Evolutionary conservation across 1,140 invertebrate genomes (phyloP), one percentile per base, ranked within the genome.

Genomic region (Onthophagus taurus): DNA sequence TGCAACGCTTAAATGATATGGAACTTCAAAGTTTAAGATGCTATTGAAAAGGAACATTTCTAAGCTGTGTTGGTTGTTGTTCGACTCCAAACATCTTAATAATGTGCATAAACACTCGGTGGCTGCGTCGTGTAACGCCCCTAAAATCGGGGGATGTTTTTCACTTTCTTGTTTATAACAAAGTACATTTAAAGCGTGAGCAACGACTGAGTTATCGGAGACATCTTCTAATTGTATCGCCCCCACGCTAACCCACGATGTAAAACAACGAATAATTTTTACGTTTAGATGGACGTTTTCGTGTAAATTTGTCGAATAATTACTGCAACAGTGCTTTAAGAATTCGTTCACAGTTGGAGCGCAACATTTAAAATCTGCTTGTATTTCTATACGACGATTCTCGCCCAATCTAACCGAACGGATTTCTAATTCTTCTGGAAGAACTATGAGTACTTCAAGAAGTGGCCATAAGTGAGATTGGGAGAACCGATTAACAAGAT

Each of bases 391-490:
- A 42, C 93, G 69, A 54, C 95, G 70, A 68, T 97, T 97, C 47
- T 85, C 86, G 17, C 92, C 92, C 42, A 98, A 68, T 57, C 69
- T 67, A 18, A 97, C 67, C 51, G 79, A 81, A 55, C 85, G 68
- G 8, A 81, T 88, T 58, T 83, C 81, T 23, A 95, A 80, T 78
- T 98, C 95, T 76, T 98, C 94, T n/a, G 94, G 93, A 53, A 97
- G 71, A 6, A 96, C 83, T 29, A 83, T 94, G 29, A 98, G 72
- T 45, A 97, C 80, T 76, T 97, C 91, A 52, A 98, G 62, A 18
- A 97, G 65, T 19, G 89, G 83, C 75, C 79, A 85, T 42, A 82
- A 63, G 77, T 81, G 46, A 64, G 74, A 74, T 48, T 72, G 69
- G 16, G 80, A 76, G 57, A 84, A 77, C 52, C 69, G 70, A 54